Evolutionary conservation across 2,888 invertebrate genomes (phyloP).

Genomic region (Mythimna albipuncta): DNA sequence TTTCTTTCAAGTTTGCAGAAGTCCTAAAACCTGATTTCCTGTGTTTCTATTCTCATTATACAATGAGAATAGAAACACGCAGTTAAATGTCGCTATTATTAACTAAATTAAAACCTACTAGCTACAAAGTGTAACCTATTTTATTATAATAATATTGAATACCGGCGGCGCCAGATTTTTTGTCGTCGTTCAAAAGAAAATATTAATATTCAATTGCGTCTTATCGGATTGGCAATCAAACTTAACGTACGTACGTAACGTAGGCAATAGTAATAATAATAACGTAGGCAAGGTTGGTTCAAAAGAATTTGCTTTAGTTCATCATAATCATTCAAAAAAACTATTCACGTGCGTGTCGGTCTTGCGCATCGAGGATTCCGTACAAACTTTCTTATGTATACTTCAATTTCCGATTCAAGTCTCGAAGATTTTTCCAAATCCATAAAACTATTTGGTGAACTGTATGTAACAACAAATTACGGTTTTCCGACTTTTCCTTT

Average conservation of each 20-base stretch:
- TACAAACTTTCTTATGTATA: too few species aligned
- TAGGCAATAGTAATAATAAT: too few species aligned
- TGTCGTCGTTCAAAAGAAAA: neutral
- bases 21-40: neutral
- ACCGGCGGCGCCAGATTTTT: conserved; percentile 6
- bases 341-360: too few species aligned
- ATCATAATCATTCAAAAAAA: neutral
- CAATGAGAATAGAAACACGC: too few species aligned
- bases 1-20: neutral
- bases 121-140: conserved; percentile 16
- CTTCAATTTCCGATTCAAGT: too few species aligned
- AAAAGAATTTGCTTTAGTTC: neutral
- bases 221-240: neutral
- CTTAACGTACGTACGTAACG: neutral
- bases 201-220: neutral
- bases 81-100: conserved; percentile 7
- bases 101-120: conserved; percentile 21
- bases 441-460: too few species aligned
- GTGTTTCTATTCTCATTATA: conserved; percentile 22
- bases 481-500: too few species aligned
- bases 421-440: too few species aligned
- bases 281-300: neutral
- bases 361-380: too few species aligned
- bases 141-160: conserved; percentile 1
- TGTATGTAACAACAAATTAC: too few species aligned